A percentile compares a stretch with the other conserved stretches of the same genome.
Conservation (phyloP, 2,888 invertebrate genomes). For the Trissonchulus sp. region DNA sequence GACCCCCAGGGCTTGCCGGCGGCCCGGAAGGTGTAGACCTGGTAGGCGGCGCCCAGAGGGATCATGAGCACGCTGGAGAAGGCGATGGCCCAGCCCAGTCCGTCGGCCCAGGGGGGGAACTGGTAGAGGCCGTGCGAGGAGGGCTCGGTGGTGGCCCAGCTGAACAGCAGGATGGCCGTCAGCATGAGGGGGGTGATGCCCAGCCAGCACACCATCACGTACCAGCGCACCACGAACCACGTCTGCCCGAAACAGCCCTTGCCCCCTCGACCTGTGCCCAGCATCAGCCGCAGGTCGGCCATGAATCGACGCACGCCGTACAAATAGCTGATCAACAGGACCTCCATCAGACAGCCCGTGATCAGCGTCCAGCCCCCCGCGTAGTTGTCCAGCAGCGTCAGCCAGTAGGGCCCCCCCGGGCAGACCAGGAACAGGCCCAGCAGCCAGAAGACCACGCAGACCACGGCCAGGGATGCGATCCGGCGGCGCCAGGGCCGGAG, state of each 20-base stretch:
- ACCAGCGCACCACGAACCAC: constrained; percentile 24
- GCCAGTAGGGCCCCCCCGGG: constrained; percentile 52
- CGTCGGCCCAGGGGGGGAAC: constrained; percentile 28
- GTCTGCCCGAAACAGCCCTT: not conserved
- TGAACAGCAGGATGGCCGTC: constrained; percentile 23
- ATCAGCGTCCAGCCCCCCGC: constrained; percentile 56
- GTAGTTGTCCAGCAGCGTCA: constrained; percentile 56
- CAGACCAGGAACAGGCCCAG: constrained; percentile 26
- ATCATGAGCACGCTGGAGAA: constrained; percentile 19
- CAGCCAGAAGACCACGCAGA: constrained; percentile 29
- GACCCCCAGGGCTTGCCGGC: too few relatives aligned
- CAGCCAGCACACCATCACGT: constrained; percentile 25
- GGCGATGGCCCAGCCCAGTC: constrained; percentile 28
- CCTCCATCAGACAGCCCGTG: constrained; percentile 58
- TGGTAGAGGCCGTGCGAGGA: constrained; percentile 25
- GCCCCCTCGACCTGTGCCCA: not conserved
- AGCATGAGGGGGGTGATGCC: constrained; percentile 23
- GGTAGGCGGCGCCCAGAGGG: constrained; percentile 15
- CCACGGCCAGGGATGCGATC: not conserved
- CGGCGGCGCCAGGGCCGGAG: constrained; percentile 34
- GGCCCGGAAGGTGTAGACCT: too few relatives aligned
- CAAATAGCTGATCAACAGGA: constrained; percentile 55
- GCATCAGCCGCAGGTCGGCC: constrained; percentile 20
- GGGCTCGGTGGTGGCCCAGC: not conserved
- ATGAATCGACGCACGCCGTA: constrained; percentile 51